phyloP scores from a whole-genome alignment of 2,113 vertebrate genomes.

The Zapus hudsonius region DNA sequence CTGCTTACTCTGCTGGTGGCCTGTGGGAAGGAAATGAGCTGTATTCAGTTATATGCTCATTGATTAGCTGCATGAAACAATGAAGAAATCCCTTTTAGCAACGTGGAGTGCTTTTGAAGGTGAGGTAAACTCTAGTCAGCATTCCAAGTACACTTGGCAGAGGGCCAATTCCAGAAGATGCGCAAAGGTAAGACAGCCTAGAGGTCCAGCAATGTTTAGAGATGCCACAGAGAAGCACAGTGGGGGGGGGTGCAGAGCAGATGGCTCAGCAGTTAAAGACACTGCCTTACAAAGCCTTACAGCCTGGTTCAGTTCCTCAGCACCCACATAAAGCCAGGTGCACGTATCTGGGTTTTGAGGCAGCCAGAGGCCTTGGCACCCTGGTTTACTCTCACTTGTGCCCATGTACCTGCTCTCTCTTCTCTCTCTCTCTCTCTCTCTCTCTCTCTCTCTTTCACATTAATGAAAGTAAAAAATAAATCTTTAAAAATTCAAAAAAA shows the following conservation, averaged over 20 bases:
- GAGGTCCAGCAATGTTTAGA: background rate
- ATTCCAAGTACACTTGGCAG: background rate
- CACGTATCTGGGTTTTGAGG: too few relatives aligned
- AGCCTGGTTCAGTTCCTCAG: too few relatives aligned
- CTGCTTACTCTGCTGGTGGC: background rate
- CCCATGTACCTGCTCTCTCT: too few relatives aligned
- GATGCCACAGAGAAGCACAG: background rate
- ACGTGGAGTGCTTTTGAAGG: background rate
- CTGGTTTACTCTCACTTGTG: too few relatives aligned
- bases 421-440: too few relatives aligned
- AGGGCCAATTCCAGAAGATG: background rate
- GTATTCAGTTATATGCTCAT: background rate
- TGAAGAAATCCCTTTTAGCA: background rate
- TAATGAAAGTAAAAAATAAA: too few relatives aligned
- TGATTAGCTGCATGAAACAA: conserved; percentile 29
- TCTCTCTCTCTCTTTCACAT: too few relatives aligned
- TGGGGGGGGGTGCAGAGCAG: background rate
- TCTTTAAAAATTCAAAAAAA: too few relatives aligned
- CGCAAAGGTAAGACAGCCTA: background rate
- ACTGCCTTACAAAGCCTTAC: too few relatives aligned
- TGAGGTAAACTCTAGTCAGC: background rate
- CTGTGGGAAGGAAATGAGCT: background rate
- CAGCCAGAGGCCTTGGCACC: too few relatives aligned
- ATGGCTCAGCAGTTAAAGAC: too few relatives aligned
- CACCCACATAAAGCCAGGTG: too few relatives aligned